These are phyloP conservation scores for Columba guinea DNA, from an alignment of 2,797 vertebrate species.

Conservation along the genomic window DNA sequence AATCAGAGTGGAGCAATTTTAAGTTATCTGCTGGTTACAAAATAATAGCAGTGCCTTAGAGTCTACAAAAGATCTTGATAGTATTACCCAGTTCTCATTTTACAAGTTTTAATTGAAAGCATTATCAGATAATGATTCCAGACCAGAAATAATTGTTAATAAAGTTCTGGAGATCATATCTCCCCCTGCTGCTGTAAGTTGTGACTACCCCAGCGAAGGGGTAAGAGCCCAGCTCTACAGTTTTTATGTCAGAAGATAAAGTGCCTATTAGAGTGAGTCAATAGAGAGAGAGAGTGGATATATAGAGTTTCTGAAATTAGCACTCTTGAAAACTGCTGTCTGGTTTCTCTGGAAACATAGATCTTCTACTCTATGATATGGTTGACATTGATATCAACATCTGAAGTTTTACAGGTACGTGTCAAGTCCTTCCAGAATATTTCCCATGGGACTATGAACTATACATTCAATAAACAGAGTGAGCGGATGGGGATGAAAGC, in stretches of 20 bases:
- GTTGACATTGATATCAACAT: not conserved
- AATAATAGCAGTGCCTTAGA: not conserved
- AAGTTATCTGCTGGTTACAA: not conserved
- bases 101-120: conserved; percentile 17
- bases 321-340: not conserved
- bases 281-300: not conserved
- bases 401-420: not conserved
- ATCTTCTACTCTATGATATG: not conserved
- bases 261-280: not conserved
- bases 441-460: not conserved
- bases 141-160: conserved; percentile 5
- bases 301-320: not conserved
- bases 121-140: conserved; percentile 32
- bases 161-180: not conserved
- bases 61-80: not conserved
- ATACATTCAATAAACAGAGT: not conserved
- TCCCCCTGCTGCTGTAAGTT: not conserved
- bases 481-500: not conserved
- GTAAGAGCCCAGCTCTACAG: not conserved
- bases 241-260: not conserved
- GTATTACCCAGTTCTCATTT: not conserved
- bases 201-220: not conserved
- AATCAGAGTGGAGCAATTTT: conserved; percentile 18
- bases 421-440: not conserved
- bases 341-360: not conserved